Conservation (phyloP, 1,140 invertebrate genomes). For the Globodera rostochiensis region DNA sequence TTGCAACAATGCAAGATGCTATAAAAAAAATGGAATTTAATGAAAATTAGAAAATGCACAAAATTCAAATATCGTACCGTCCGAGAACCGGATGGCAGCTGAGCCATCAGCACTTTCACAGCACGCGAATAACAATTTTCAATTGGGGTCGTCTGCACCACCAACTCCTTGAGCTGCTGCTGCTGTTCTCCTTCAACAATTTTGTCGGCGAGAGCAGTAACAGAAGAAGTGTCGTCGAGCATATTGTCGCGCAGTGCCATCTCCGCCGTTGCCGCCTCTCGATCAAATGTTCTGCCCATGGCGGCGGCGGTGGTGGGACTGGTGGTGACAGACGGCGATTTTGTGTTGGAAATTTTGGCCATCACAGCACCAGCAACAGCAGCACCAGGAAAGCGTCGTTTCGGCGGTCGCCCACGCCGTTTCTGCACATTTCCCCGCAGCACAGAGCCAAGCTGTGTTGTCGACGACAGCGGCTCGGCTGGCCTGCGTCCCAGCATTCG, state of each 20-base stretch:
- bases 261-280: not conserved
- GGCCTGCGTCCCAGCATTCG: not conserved
- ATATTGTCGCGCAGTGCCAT: not conserved
- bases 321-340: not conserved
- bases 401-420: not conserved
- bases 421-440: not conserved
- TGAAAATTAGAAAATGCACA: not conserved
- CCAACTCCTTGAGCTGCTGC: not conserved
- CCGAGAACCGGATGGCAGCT: not conserved
- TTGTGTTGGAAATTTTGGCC: not conserved
- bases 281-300: not conserved
- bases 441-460: not conserved
- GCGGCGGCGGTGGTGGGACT: not conserved
- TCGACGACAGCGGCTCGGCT: no score
- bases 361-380: not conserved
- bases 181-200: not conserved
- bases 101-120: constrained; percentile 12
- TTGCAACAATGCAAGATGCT: constrained; percentile 12
- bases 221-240: not conserved
- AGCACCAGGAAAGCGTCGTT: not conserved
- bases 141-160: not conserved
- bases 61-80: not conserved
- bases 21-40: not conserved
- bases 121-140: constrained; percentile 31
- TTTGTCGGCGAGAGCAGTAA: not conserved